Base-by-base conservation (phyloP, 2,888 invertebrate genomes). In the Gastracanthus pulcherrimus region DNA sequence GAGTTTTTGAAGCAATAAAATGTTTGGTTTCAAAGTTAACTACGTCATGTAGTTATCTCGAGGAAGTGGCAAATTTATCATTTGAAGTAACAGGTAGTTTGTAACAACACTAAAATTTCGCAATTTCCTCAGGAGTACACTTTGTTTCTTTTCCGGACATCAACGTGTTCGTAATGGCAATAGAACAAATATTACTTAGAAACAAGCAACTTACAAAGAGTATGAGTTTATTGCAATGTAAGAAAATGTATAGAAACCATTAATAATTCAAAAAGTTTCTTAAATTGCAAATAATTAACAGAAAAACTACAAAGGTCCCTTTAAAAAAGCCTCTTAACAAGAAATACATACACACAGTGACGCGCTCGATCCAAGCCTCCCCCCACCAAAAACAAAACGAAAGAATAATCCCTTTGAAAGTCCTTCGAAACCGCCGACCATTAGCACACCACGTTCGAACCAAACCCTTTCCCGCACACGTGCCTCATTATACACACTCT, bases 381-480 rank as follows among this genome's bases (percentile, higher is more conserved):
- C 55, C 23, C 3, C 55, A 7, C 0, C 2, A 9, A 13, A n/a
- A 26, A 26, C 23, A 26, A 45, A 45, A n/a, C 4, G n/a, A 45
- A 55, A 55, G 23, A 55, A 55, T 55, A 55, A 55, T 11, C 13
- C 55, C 55, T 9, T 55, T 55, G 23, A 55, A 55, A 9, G 26
- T n/a, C n/a, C 26, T n/a, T 55, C 55, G 55, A 51, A 51, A 55
- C 55, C 26, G 26, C 26, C 23, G 3, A 4, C 55, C 55, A 55
- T 55, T 55, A 55, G 55, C 55, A 55, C 55, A n/a, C 55, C 23
- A 19, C 55, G 55, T 55, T n/a, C n/a, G n/a, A n/a, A n/a, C n/a
- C 26, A 55, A 55, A 55, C 55, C 26, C 13, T 13, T n/a, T 13
- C 55, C 11, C 55, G 55, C 26, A 55, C 55, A 23, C 23, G 55